Conservation (phyloP, 1,140 invertebrate species). For the Bombus difficillimus region DNA sequence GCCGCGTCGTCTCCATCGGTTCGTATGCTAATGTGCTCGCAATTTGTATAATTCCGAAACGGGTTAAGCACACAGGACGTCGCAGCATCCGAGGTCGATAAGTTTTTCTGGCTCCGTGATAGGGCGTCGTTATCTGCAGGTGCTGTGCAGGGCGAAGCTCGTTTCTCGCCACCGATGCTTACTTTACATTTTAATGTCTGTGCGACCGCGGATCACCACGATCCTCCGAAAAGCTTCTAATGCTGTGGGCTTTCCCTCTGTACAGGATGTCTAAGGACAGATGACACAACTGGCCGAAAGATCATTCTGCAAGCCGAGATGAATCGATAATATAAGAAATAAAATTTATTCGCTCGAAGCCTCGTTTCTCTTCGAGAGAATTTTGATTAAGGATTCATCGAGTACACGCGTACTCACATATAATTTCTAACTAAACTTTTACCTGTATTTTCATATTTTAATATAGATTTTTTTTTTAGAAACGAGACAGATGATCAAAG, state of each 20-base stretch:
- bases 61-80: conserved; percentile 59
- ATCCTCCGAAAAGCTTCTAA: conserved; percentile 42
- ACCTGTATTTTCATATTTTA: no score
- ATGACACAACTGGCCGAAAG: not conserved
- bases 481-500: no score
- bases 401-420: no score
- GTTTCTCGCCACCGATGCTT: conserved; percentile 41
- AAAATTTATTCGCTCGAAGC: not conserved
- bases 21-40: conserved; percentile 53
- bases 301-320: not conserved
- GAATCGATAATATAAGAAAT: not conserved
- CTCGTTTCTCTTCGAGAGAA: not conserved
- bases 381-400: not conserved
- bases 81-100: conserved; percentile 58
- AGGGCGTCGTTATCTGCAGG: conserved; percentile 65
- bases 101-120: conserved; percentile 59
- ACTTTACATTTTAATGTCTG: conserved; percentile 65
- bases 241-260: conserved; percentile 35
- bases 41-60: conserved; percentile 67
- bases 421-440: no score
- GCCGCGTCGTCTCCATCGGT: not conserved
- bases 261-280: no score
- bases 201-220: conserved; percentile 12
- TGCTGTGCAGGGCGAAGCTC: conserved; percentile 53
- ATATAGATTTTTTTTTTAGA: no score